Conservation (phyloP, 1,140 invertebrate genomes). For the Chironomus tepperi region DNA sequence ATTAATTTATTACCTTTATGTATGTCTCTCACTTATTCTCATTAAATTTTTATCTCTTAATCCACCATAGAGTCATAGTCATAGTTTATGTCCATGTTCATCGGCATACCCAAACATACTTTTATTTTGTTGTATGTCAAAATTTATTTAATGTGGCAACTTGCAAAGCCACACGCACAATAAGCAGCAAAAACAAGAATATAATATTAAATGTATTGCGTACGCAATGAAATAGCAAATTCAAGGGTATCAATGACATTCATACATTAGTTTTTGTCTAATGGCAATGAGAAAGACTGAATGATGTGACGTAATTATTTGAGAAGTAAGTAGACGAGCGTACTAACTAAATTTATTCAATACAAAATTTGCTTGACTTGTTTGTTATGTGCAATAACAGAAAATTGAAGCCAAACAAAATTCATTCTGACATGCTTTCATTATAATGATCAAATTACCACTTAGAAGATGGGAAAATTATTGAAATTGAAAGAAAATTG, state of each 20-base stretch:
- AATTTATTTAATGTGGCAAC: no score
- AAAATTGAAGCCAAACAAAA: slow-evolving; percentile 13
- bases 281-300: slow-evolving; percentile 3
- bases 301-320: slow-evolving; percentile 1
- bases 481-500: no score
- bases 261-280: not conserved
- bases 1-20: no score
- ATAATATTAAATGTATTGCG: not conserved
- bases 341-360: no score
- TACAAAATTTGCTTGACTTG: not conserved
- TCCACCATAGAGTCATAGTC: no score
- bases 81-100: no score
- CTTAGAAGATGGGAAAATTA: not conserved
- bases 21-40: no score
- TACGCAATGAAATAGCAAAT: slow-evolving; percentile 7
- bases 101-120: no score
- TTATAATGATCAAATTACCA: slow-evolving; percentile 9
- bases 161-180: not conserved
- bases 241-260: slow-evolving; percentile 12
- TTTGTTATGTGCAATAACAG: not conserved
- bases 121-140: no score
- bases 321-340: not conserved
- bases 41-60: no score
- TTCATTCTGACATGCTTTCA: not conserved
- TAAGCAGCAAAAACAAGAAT: no score